Conservation (phyloP, 2,797 vertebrate genomes). For the Onychomys arenicola region DNA sequence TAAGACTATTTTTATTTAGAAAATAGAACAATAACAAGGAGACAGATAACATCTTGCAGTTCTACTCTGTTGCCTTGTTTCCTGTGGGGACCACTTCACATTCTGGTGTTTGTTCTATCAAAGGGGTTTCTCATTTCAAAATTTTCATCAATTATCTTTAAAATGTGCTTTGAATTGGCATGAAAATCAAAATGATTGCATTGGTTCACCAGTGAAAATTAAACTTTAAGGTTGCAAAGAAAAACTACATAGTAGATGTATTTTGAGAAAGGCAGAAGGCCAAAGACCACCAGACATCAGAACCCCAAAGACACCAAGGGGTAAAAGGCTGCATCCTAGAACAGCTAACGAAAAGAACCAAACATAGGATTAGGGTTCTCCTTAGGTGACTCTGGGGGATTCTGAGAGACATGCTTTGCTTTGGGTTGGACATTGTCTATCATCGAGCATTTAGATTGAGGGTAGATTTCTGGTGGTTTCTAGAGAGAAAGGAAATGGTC, state of each 20-base stretch:
- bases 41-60: not conserved
- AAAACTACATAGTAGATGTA: not conserved
- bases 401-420: not conserved
- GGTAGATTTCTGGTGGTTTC: not conserved
- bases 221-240: conserved; percentile 3
- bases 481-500: not conserved
- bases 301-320: not conserved
- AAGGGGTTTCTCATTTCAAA: not conserved
- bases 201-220: not conserved
- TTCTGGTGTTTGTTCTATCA: not conserved
- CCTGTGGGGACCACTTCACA: not conserved
- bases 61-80: not conserved
- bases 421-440: not conserved
- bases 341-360: not conserved
- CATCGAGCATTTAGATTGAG: not conserved
- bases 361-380: not conserved
- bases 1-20: conserved; percentile 15
- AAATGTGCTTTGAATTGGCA: not conserved
- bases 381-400: not conserved
- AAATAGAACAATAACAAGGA: conserved; percentile 3
- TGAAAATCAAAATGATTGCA: not conserved
- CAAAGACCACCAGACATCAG: not conserved
- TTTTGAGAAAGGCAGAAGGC: not conserved
- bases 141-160: conserved; percentile 23
- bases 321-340: rapidly evolving